Base-by-base conservation (phyloP, 2,888 invertebrate genomes). In the Catocala fraxini region DNA sequence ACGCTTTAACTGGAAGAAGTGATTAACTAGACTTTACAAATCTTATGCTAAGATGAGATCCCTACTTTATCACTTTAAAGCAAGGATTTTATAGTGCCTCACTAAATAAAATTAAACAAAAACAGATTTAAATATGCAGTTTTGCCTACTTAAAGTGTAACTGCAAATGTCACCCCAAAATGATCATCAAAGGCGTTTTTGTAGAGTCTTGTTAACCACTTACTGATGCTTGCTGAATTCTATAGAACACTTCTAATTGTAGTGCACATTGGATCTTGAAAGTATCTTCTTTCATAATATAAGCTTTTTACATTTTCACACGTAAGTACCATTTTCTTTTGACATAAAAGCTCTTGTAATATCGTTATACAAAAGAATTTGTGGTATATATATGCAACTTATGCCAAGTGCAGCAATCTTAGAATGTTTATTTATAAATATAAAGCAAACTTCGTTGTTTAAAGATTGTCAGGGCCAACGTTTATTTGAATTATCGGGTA, bases 321-420 rank as follows among this genome's bases (percentile, higher is more conserved):
- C 83, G 74, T 83, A 83, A 89, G 88, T 86, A 81, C 82, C 84
- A 82, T 85, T 81, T 79, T 81, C 82, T 82, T 88, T 86, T 86
- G 75, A 87, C 81, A 75, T 79, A 78, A 75, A 82, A 84, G 59
- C 78, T 63, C 77, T 79, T 70, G 53, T 60, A 65, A 67, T 62
- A 52, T 59, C 53, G 51, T 60, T 59, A 52, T 70, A 62, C 59
- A 59, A 70, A 47, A 64, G 63, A 55, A 53, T 54, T 49, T 59
- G 63, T 68, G 48, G 56, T 11, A 48, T 71, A 73, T 63, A 65
- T 70, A 49, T 54, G 55, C 55, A 54, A 62, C 62, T 70, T 75
- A 49, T 41, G 15, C 49, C 51, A 58, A 63, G 51, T 59, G 45
- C 15, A 15, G 45, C 15, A 13, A 43, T 59, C 59, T 51, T 48